Base-by-base conservation (phyloP, 2,888 invertebrate species). In the Apamea epomidion region DNA sequence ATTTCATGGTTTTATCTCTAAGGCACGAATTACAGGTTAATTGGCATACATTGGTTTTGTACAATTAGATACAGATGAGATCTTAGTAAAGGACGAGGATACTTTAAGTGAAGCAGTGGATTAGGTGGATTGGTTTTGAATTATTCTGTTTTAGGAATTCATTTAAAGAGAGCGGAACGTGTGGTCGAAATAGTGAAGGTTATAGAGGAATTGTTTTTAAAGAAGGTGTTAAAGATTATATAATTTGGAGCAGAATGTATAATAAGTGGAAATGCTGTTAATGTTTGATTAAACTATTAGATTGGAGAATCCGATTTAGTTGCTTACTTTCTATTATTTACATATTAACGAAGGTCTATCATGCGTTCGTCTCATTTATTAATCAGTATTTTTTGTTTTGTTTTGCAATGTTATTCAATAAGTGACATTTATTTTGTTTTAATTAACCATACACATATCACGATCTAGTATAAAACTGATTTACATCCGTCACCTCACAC, bases 31-130 rank as follows among this genome's bases (percentile, higher is more conserved):
- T 80, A 83, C 87, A 67, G 85, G 85, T 86, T 86, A 86, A 86
- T 86, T 86, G 85, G 84, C 60, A 80, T 84, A 84, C 85, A 87
- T 87, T 51, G 85, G 85, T 78, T 86, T 83, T 78, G 75, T 75
- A 69, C 87, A 83, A 85, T 87, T 80, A 87, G 71, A 86, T 74
- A 64, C 75, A 71, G 73, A 87, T 85, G n/a, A 64, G 69, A 85
- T 85, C 80, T 65, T 8, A 18, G 68, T 37, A 65, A 54, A 79
- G 71, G 51, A 82, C 73, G 54, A 42, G 42, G 42, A 70, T 85
- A 51, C 48, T 12, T 71, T 29, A 25, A 48, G 45, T 51, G 25
- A 45, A 58, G 67, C 14, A 29, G 60, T 67, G n/a, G 25, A 67
- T 81, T 29, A 10, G n/a, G 60, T 70, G n/a, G n/a, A 67, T 81